phyloP scores from a whole-genome alignment of 2,888 invertebrate species.

The Machimus atricapillus region DNA sequence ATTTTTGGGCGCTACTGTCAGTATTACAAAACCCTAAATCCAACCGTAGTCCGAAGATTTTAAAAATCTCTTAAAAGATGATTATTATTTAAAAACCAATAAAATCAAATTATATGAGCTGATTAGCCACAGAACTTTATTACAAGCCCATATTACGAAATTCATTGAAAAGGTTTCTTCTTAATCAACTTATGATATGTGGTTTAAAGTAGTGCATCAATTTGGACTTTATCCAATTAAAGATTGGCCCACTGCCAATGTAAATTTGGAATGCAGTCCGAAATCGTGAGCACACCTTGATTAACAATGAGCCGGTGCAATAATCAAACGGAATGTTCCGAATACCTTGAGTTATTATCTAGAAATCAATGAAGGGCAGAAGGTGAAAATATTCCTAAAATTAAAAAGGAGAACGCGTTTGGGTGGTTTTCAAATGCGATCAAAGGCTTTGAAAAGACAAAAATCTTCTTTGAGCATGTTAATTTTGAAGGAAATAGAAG shows the following conservation, averaged over 20 bases:
- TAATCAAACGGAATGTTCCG: not conserved
- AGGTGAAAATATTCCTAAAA: not conserved
- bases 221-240: not conserved
- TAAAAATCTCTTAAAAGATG: no score
- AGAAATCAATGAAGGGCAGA: not conserved
- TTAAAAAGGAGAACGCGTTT: not conserved
- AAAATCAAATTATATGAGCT: not conserved
- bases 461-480: not conserved
- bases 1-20: no score
- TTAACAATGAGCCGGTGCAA: not conserved
- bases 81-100: no score
- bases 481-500: not conserved
- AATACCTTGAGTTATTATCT: not conserved
- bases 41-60: no score
- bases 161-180: not conserved
- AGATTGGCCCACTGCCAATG: not conserved
- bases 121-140: not conserved
- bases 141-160: not conserved
- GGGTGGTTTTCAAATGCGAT: not conserved
- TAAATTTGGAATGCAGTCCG: not conserved
- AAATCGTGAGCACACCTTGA: not conserved
- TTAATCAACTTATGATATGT: not conserved
- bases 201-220: not conserved
- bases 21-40: no score
- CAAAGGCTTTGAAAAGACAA: not conserved